phyloP scores from a whole-genome alignment of 2,888 invertebrate genomes.

The Hirtodrosophila cameraria region DNA sequence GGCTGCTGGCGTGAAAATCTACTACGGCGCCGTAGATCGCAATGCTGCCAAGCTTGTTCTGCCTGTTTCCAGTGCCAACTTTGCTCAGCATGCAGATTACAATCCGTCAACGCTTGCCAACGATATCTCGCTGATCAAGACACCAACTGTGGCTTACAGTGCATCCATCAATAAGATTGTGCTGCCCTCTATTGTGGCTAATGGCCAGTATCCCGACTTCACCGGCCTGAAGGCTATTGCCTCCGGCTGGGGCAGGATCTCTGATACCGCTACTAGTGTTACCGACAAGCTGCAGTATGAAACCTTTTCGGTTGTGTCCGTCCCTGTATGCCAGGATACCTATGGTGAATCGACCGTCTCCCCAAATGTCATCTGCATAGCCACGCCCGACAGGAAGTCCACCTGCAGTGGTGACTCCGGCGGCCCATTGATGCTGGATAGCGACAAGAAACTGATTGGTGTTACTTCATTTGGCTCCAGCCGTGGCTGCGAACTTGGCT shows the following conservation, averaged over 20 bases:
- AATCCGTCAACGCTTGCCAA: neutral
- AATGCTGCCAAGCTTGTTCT: slow-evolving; percentile 5
- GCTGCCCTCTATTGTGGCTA: too few relatives aligned
- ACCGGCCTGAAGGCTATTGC: slow-evolving; percentile 74
- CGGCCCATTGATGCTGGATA: slow-evolving; percentile 68
- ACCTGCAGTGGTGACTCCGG: slow-evolving; percentile 79
- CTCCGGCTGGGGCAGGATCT: slow-evolving; percentile 84
- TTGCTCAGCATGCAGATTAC: slow-evolving; percentile 31
- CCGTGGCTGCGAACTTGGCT: slow-evolving; percentile 51
- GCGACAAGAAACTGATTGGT: slow-evolving; percentile 54
- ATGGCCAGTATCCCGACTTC: too few relatives aligned
- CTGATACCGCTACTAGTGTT: slow-evolving; percentile 45
- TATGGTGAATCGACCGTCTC: slow-evolving; percentile 34
- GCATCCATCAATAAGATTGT: slow-evolving; percentile 15
- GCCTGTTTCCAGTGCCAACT: slow-evolving; percentile 9
- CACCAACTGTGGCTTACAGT: slow-evolving; percentile 38
- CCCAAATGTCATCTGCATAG: slow-evolving; percentile 62
- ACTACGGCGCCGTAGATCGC: slow-evolving; percentile 33
- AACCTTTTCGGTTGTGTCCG: slow-evolving; percentile 70
- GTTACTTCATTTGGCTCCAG: slow-evolving; percentile 58
- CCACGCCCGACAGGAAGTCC: slow-evolving; percentile 57
- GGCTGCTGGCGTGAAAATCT: slow-evolving; percentile 55
- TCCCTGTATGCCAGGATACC: slow-evolving; percentile 66
- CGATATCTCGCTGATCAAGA: slow-evolving; percentile 45
- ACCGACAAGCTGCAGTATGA: slow-evolving; percentile 76